Evolutionary conservation across 64 coral and sea anemone genomes (phyloP), one percentile per base, ranked within the genome.

Genomic region (Catalaphyllia jardinei): DNA sequence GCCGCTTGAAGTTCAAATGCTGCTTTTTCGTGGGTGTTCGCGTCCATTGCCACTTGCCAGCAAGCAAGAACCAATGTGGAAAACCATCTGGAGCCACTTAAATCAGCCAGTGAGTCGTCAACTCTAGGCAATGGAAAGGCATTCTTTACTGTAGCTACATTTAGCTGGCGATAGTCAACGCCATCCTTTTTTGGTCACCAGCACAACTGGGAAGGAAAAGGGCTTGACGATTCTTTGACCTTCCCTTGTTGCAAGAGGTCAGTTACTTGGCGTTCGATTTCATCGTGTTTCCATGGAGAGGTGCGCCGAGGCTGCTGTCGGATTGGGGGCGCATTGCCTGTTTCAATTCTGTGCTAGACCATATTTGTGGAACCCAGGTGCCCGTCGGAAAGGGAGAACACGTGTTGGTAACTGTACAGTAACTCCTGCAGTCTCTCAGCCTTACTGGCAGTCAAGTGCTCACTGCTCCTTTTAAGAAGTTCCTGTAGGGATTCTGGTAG

Each of bases 31-130:
- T 74, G 10, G 29, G 52, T 74, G 24, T 0, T 13, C 4, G 52
- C 1, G n/a, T 88, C 73, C 49, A 88, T 49, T 30, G 71, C 72
- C 33, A 88, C 72, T 72, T 88, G 72, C 86, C n/a, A 88, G 55
- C 76, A 77, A 38, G 52, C 72, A 5, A 20, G 15, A 29, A 62
- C 71, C 11, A 87, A n/a, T 8, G 24, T 74, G 1, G 35, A 35
- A 52, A 87, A 87, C 65, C 35, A 87, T 88, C 55, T 24, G 15
- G 72, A 72, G 4, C 72, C 50, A 9, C 0, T 54, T n/a, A 88
- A 31, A 62, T 72, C 86, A 54, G 42, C 27, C 10, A 88, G 71
- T 20, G 86, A 75, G 28, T 71, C 51, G 30, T 63, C 86, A 20
- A 76, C 73, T 18, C 54, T 14, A 1, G 86, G 72, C 12, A 76